These are phyloP conservation scores for Zele albiditarsus DNA, from an alignment of 2,888 invertebrate species.

Conservation along the genomic window DNA sequence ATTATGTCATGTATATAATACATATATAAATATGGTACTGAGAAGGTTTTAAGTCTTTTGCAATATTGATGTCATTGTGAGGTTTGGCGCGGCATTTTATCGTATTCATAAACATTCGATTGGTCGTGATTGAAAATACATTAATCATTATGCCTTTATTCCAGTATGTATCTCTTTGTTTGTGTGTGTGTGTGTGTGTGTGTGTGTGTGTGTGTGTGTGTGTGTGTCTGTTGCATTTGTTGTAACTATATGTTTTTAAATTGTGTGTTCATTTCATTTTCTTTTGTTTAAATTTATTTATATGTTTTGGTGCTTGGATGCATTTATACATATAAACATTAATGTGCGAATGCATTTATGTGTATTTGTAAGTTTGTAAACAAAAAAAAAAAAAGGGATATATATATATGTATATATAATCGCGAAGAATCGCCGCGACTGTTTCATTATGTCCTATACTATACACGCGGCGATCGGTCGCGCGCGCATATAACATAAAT, in stretches of 20 bases:
- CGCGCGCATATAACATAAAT: constrained; percentile 42
- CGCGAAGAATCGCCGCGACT: constrained; percentile 29
- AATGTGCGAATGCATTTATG: constrained; percentile 1
- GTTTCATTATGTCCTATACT: constrained; percentile 34
- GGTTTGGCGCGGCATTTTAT: constrained; percentile 21
- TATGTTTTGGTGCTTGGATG: not conserved
- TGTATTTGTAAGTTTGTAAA: not conserved
- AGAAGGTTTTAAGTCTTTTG: constrained; percentile 13
- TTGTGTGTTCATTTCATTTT: not conserved
- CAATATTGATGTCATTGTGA: constrained; percentile 21
- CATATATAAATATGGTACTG: not conserved
- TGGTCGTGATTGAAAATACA: constrained; percentile 26
- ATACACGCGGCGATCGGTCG: constrained; percentile 43
- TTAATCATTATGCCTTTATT: constrained; percentile 22
- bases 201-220: too few species aligned
- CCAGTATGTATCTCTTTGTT: too few species aligned
- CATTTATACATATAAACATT: constrained; percentile 5
- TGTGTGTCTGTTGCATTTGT: not conserved
- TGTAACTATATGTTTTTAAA: constrained; percentile 4
- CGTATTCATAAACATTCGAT: constrained; percentile 24
- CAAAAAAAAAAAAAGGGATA: not conserved
- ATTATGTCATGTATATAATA: constrained; percentile 1
- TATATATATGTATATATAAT: constrained; percentile 16
- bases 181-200: not conserved
- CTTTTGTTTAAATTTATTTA: not conserved